Percentiles rank a stretch among this genome's conserved stretches.
These are phyloP conservation scores for Pseudomyrmex pallidus DNA, from an alignment of 1,140 invertebrate genomes.

Conservation along the genomic window DNA sequence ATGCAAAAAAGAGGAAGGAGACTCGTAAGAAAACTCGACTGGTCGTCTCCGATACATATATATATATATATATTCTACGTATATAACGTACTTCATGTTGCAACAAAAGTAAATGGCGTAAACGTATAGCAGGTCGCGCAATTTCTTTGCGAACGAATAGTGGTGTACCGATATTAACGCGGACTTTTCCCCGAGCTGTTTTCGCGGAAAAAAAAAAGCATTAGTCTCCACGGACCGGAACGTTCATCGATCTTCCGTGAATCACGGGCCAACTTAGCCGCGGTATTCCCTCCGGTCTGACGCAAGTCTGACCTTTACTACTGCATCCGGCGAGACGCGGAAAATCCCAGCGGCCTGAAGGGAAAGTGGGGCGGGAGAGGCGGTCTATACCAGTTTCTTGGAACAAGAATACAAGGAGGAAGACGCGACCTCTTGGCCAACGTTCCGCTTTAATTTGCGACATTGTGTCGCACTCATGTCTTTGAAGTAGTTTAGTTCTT, in stretches of 20 bases:
- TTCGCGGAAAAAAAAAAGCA: constrained; percentile 54
- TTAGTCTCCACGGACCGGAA: constrained; percentile 26
- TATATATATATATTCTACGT: not conserved
- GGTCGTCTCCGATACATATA: not conserved
- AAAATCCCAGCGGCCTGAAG: constrained; percentile 33
- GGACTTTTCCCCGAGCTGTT: not conserved
- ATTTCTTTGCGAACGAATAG: constrained; percentile 20
- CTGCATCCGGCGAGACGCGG: constrained; percentile 33
- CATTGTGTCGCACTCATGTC: constrained; percentile 72
- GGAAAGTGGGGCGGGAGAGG: not conserved
- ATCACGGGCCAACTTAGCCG: constrained; percentile 64
- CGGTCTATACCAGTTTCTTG: constrained; percentile 35
- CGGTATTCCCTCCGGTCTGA: constrained; percentile 53
- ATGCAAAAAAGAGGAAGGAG: constrained; percentile 28
- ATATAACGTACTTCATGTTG: not conserved
- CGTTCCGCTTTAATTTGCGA: constrained; percentile 77
- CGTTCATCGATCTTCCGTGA: constrained; percentile 61
- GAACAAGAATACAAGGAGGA: constrained; percentile 26
- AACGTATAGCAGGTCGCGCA: not conserved
- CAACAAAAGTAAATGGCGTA: not conserved
- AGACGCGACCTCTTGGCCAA: constrained; percentile 50
- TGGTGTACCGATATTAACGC: constrained; percentile 18
- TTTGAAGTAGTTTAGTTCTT: constrained; percentile 73
- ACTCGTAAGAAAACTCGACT: not conserved
- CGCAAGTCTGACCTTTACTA: constrained; percentile 64